phyloP scores from a whole-genome alignment of 2,113 vertebrate species.

The Neolamprologus ventralis region DNA sequence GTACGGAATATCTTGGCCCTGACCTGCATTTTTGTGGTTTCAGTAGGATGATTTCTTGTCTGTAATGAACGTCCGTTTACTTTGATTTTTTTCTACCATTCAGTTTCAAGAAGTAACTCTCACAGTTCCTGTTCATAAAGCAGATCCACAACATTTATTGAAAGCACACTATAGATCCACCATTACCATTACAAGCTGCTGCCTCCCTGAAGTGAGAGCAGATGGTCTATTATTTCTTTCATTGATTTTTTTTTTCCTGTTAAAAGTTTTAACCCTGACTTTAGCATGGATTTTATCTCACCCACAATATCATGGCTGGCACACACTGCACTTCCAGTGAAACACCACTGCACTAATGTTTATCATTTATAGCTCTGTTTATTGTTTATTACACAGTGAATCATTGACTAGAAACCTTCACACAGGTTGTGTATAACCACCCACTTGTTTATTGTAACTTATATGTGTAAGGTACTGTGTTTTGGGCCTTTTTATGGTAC shows the following conservation, averaged over 20 bases:
- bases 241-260: background rate
- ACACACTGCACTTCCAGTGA: background rate
- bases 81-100: background rate
- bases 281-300: background rate
- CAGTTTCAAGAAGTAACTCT: background rate
- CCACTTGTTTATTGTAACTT: background rate
- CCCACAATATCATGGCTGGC: background rate
- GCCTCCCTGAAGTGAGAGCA: background rate
- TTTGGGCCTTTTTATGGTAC: background rate
- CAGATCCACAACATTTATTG: background rate
- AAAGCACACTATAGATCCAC: background rate
- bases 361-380: background rate
- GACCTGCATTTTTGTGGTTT: background rate
- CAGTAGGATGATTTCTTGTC: background rate
- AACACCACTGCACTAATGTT: background rate
- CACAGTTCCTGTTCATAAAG: background rate
- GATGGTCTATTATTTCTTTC: background rate
- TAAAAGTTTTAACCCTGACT: background rate
- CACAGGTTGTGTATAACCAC: background rate
- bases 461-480: background rate
- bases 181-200: background rate
- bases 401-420: constrained; percentile 2
- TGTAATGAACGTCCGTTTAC: background rate
- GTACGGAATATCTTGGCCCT: background rate
- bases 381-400: background rate